Conservation (phyloP, 2,113 vertebrate species). For the Madoqua kirkii region DNA sequence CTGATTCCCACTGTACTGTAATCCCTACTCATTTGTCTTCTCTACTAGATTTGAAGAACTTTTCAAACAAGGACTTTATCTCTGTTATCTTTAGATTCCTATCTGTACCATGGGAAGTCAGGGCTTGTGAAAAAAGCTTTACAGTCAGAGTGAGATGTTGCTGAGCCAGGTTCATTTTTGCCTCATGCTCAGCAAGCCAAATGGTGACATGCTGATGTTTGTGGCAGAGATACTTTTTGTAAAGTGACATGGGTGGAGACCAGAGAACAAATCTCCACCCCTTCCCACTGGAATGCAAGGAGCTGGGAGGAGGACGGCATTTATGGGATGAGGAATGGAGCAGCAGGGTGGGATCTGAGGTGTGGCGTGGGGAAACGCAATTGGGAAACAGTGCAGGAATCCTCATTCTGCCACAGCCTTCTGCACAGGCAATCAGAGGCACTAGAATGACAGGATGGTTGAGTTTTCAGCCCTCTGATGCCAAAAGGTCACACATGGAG, state of each 20-base stretch:
- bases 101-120: background rate
- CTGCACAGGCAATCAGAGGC: background rate
- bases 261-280: background rate
- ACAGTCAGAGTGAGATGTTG: background rate
- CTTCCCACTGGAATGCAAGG: background rate
- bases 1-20: background rate
- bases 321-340: background rate
- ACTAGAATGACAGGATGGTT: background rate
- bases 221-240: background rate
- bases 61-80: background rate
- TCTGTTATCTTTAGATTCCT: background rate
- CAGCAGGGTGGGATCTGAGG: background rate
- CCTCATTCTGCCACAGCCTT: background rate
- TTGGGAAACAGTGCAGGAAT: background rate
- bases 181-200: background rate
- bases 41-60: background rate
- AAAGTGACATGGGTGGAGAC: background rate
- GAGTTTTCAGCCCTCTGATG: background rate
- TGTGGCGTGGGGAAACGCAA: rapidly evolving
- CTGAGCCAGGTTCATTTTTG: background rate
- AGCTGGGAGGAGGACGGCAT: background rate
- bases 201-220: background rate
- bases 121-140: background rate
- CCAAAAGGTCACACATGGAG: background rate
- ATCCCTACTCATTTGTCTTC: background rate